These are phyloP conservation scores for Zingel zingel DNA, from an alignment of 2,113 vertebrate genomes.

Conservation along the genomic window DNA sequence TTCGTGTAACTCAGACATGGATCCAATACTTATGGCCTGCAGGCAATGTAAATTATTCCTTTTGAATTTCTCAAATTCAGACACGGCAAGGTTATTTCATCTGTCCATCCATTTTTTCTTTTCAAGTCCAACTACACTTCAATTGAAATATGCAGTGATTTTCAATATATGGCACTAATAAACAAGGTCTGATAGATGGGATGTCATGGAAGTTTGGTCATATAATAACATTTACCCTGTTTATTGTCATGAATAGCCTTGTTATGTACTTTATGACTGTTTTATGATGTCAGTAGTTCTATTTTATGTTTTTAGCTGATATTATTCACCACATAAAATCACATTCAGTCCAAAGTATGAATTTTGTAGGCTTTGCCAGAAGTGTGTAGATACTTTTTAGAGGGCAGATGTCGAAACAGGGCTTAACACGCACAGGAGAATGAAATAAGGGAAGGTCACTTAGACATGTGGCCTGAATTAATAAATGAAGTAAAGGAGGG, in stretches of 20 bases:
- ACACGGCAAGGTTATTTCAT: slow-evolving; percentile 47
- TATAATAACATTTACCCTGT: not conserved
- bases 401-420: not conserved
- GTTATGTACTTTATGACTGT: not conserved
- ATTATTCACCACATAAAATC: slow-evolving; percentile 21
- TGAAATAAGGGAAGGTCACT: slow-evolving; percentile 12
- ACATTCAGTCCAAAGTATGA: not conserved
- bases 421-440: not conserved
- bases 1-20: slow-evolving; percentile 46
- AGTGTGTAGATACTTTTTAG: not conserved
- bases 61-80: slow-evolving; percentile 58
- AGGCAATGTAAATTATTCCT: slow-evolving; percentile 70
- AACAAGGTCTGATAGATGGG: slow-evolving; percentile 5
- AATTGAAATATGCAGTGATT: not conserved
- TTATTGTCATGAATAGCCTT: slow-evolving; percentile 4
- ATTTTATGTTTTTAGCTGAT: slow-evolving; percentile 19
- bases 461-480: slow-evolving; percentile 45
- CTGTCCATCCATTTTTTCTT: slow-evolving; percentile 26
- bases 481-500: slow-evolving; percentile 37
- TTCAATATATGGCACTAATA: not conserved
- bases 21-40: slow-evolving; percentile 36
- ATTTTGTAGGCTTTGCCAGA: not conserved
- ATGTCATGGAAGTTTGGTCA: not conserved
- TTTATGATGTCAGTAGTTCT: not conserved
- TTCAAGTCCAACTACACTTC: slow-evolving; percentile 44